Evolutionary conservation across 2,888 invertebrate genomes (phyloP).

Genomic region (Limnephilus lunatus): DNA sequence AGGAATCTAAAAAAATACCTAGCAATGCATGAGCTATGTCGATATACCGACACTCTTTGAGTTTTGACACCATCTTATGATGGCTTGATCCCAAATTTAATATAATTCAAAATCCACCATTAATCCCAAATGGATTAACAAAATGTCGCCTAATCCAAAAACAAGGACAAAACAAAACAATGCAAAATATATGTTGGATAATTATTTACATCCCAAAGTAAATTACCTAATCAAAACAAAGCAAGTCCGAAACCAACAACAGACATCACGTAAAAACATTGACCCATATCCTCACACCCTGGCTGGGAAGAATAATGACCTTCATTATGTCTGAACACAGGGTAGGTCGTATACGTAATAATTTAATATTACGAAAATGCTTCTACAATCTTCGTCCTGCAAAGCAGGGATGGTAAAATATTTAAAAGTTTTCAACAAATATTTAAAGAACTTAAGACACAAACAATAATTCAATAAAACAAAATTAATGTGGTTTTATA

Average conservation of each 20-base stretch:
- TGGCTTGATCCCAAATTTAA: neutral
- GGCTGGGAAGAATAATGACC: neutral
- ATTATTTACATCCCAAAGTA: neutral
- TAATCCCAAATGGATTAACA: neutral
- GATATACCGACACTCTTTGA: too few species aligned
- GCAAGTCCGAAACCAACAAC: neutral
- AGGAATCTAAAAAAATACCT: too few species aligned
- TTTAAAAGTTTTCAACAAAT: too few species aligned
- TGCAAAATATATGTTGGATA: neutral
- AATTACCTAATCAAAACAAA: conserved; percentile 2
- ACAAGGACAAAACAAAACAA: neutral
- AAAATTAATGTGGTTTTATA: too few species aligned
- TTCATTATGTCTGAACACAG: neutral
- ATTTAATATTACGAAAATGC: neutral
- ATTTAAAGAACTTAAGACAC: too few species aligned
- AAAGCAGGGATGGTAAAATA: neutral
- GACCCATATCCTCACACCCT: neutral
- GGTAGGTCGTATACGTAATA: neutral
- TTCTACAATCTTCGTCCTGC: neutral
- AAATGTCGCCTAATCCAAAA: neutral
- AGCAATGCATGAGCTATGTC: too few species aligned
- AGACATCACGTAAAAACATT: neutral
- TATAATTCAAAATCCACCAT: neutral
- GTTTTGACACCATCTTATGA: neutral
- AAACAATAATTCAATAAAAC: too few species aligned